Base-by-base conservation (phyloP, 1,140 invertebrate species). In the Leucophenga varia region DNA sequence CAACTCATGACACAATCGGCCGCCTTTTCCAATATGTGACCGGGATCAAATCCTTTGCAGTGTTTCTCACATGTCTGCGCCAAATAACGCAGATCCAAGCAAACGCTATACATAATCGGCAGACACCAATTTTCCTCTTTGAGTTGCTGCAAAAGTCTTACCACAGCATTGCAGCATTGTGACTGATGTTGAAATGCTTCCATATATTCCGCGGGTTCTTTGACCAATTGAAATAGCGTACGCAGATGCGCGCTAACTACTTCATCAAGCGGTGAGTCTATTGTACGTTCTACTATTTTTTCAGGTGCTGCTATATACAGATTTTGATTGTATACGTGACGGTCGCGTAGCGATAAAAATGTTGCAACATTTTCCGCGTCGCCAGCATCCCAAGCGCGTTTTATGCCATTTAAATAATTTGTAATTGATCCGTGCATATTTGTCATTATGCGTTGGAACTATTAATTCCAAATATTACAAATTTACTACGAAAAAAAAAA, bases 91-190 rank as follows among this genome's bases (percentile, higher is more conserved):
- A 98, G 77, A 76, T 98, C 96, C 20, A 94, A 79, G 63, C 92
- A 93, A 14, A 95, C 82, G 2, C 83, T 82, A 69, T 93, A 91
- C 87, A 98, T 90, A 4, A 97, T 81, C 0, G 93, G 90, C 3
- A 98, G 71, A 63, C 87, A 87, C 95, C 95, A 98, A 75, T 98
- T 98, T 60, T 97, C 93, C 68, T 97, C 95, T 64, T 95, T 95
- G 55, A 92, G 86, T 12, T 82, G 77, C 76, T 94, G 90, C 40
- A 98, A 79, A 21, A 93, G 82, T 72, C 90, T 93, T 0, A 87
- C 86, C 34, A 97, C 86, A 6, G 82, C 78, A 54, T 90, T 87
- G 1, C 92, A 87, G 47, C 91, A 82, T 7, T 80, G 74, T 58
- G 84, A 86, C 67, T 98, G 94, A 51, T 86, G 79, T 43, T 81